A percentile compares a stretch with the other conserved stretches of the same genome.
These are phyloP conservation scores for Aldabrachelys gigantea DNA, from an alignment of 2,113 vertebrate species.

Conservation along the genomic window DNA sequence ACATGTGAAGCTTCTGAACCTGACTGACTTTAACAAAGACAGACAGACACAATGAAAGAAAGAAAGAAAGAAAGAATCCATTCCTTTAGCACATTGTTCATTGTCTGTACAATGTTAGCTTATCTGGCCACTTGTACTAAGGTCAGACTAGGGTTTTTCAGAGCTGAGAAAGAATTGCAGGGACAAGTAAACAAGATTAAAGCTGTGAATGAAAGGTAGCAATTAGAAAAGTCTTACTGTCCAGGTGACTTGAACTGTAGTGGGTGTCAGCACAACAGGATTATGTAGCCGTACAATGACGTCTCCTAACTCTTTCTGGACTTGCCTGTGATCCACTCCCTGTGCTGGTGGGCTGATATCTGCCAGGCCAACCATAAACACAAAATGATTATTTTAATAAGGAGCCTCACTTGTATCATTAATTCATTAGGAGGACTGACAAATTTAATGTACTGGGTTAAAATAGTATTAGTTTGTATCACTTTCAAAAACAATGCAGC, in stretches of 20 bases:
- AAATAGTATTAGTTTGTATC: background rate
- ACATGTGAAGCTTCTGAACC: background rate
- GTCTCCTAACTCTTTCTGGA: constrained; percentile 96
- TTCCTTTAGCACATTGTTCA: background rate
- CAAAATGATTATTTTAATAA: background rate
- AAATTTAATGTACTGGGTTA: background rate
- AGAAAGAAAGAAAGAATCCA: background rate
- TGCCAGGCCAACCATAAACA: constrained; percentile 58
- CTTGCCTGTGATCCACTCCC: constrained; percentile 98
- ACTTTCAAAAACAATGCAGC: background rate
- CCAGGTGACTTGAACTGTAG: constrained; percentile 96
- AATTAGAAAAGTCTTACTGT: constrained; percentile 83
- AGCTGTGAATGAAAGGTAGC: background rate
- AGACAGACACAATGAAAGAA: background rate
- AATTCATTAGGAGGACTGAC: background rate
- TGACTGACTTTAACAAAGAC: background rate
- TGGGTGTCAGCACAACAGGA: constrained; percentile 93
- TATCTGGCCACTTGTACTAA: background rate
- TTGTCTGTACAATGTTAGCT: background rate
- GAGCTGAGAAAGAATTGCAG: background rate
- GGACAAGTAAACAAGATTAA: background rate
- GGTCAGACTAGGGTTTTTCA: background rate
- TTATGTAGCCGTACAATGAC: constrained; percentile 94
- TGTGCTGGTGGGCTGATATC: constrained; percentile 98
- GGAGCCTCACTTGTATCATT: background rate